Conservation (phyloP, 1,140 invertebrate genomes). For the Neoseiulus cucumeris region DNA sequence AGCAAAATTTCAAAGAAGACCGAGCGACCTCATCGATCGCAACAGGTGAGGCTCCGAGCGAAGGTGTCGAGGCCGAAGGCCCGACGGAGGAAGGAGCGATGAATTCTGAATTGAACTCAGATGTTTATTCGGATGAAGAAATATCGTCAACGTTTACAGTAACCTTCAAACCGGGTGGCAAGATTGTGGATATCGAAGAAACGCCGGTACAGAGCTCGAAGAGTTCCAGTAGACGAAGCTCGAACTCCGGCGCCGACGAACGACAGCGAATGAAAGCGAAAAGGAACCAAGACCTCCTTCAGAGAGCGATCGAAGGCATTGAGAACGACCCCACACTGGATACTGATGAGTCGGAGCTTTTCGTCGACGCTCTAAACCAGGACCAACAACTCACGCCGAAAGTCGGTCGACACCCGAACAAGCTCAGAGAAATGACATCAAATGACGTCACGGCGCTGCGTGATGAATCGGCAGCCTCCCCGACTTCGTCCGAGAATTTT, state of each 20-base stretch:
- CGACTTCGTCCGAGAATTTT: too few species aligned
- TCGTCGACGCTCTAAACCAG: background rate
- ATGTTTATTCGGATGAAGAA: conserved; percentile 7
- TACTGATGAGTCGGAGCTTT: background rate
- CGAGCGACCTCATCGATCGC: too few species aligned
- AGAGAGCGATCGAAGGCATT: conserved; percentile 17
- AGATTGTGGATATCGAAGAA: background rate
- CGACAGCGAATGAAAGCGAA: background rate
- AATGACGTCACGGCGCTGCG: too few species aligned
- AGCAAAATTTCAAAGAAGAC: too few species aligned
- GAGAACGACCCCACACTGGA: background rate
- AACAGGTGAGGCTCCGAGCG: background rate
- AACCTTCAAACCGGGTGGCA: conserved; percentile 1
- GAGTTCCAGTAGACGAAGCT: background rate
- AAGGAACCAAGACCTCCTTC: conserved; percentile 13
- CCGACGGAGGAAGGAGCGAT: too few species aligned
- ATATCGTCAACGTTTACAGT: conserved; percentile 5
- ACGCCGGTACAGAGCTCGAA: background rate
- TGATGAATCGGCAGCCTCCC: too few species aligned
- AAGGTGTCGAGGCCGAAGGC: background rate
- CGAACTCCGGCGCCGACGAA: background rate
- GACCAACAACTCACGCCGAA: too few species aligned
- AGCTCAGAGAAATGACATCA: too few species aligned
- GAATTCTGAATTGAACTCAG: background rate
- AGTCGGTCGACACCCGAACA: too few species aligned